Evolutionary conservation across 2,888 invertebrate species (phyloP).

Genomic region (Schrankia costaestrigalis): DNA sequence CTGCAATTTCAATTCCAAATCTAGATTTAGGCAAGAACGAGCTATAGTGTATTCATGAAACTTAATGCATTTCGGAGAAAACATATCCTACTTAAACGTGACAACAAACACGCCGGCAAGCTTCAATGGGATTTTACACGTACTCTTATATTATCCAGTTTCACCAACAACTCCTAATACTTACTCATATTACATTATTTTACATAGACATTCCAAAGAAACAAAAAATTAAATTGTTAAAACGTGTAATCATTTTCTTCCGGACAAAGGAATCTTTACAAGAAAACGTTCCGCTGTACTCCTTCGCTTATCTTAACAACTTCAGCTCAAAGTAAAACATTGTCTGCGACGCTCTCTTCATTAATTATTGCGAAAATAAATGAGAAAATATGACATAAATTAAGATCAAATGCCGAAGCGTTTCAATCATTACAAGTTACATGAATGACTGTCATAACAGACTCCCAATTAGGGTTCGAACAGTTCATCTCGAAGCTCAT

Average conservation of each 20-base stretch:
- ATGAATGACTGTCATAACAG: conserved; percentile 52
- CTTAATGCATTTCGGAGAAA: conserved; percentile 62
- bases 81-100: conserved; percentile 56
- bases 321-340: conserved; percentile 39
- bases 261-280: conserved; percentile 26
- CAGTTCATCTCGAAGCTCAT: conserved; percentile 37
- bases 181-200: too few species aligned
- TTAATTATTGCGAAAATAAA: conserved; percentile 48
- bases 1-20: conserved; percentile 62
- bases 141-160: conserved; percentile 49
- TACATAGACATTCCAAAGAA: too few species aligned
- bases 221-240: too few species aligned
- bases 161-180: too few species aligned
- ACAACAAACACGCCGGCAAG: conserved; percentile 42
- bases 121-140: conserved; percentile 54
- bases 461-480: conserved; percentile 49
- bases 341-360: conserved; percentile 29
- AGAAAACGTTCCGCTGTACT: conserved; percentile 24
- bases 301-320: conserved; percentile 38
- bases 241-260: conserved; percentile 37
- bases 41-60: conserved; percentile 53
- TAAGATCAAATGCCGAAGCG: conserved; percentile 38
- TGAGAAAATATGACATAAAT: conserved; percentile 59
- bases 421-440: conserved; percentile 51
- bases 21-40: conserved; percentile 62